A percentile compares a stretch with the other conserved stretches of the same genome.
phyloP scores from a whole-genome alignment of 1,140 invertebrate species.

The Agrypnia vestita region DNA sequence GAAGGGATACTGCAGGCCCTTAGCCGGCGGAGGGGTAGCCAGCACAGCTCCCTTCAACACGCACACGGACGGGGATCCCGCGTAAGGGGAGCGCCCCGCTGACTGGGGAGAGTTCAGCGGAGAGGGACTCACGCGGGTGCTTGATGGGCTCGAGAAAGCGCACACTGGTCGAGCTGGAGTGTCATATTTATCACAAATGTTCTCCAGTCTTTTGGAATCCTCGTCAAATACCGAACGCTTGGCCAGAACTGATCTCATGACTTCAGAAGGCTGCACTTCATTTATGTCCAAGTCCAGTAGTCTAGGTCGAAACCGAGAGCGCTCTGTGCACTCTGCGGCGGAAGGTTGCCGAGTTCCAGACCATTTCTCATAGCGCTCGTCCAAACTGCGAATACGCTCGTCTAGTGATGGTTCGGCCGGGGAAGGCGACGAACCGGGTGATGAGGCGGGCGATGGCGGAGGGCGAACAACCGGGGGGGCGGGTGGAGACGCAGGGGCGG shows the following conservation, averaged over 20 bases:
- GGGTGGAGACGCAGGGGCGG: slow-evolving; percentile 66
- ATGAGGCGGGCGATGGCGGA: slow-evolving; percentile 74
- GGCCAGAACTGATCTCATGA: slow-evolving; percentile 92
- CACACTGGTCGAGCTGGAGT: slow-evolving; percentile 66
- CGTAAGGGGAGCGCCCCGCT: slow-evolving; percentile 63
- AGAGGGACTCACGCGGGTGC: slow-evolving; percentile 63
- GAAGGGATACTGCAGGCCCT: slow-evolving; percentile 87
- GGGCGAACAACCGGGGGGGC: slow-evolving; percentile 74
- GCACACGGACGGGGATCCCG: slow-evolving; percentile 51
- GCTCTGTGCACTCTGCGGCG: slow-evolving; percentile 65
- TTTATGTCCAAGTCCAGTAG: slow-evolving; percentile 83
- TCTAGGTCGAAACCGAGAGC: slow-evolving; percentile 77
- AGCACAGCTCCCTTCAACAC: slow-evolving; percentile 51
- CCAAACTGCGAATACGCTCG: slow-evolving; percentile 89
- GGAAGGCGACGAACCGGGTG: slow-evolving; percentile 73
- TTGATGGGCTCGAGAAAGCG: slow-evolving; percentile 64
- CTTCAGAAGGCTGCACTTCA: slow-evolving; percentile 92
- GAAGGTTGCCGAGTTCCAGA: slow-evolving; percentile 76
- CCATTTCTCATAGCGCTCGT: slow-evolving; percentile 95
- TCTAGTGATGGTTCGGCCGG: slow-evolving; percentile 82
- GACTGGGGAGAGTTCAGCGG: slow-evolving; percentile 61
- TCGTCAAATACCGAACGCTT: slow-evolving; percentile 96
- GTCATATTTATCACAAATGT: slow-evolving; percentile 90
- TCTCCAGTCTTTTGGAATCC: slow-evolving; percentile 93
- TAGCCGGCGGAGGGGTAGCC: slow-evolving; percentile 65